phyloP scores from a whole-genome alignment of 2,797 vertebrate genomes.

The Phoeniculus purpureus region DNA sequence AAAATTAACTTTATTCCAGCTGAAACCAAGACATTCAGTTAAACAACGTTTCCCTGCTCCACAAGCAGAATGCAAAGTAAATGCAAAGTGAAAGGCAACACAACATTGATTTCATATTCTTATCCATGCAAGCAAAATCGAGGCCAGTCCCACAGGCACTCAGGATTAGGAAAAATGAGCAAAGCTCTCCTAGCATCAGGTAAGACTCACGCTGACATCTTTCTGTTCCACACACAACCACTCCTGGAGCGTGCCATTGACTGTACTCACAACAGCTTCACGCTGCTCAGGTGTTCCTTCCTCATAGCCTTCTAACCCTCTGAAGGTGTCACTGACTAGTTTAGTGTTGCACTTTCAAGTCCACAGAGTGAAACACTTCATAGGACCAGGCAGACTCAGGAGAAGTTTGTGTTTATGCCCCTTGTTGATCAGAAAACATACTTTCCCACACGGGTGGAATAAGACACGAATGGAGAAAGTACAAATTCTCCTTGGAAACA shows the following conservation, averaged over 20 bases:
- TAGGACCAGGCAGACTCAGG: accelerated
- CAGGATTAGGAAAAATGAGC: not conserved
- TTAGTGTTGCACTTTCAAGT: not conserved
- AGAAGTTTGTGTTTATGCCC: not conserved
- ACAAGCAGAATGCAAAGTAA: not conserved
- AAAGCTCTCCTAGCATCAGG: not conserved
- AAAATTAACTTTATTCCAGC: not conserved
- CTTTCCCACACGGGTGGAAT: not conserved
- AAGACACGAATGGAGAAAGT: not conserved
- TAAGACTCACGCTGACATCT: not conserved
- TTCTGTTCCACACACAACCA: accelerated
- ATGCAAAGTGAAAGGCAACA: not conserved
- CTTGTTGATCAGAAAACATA: not conserved
- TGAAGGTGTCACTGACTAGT: not conserved
- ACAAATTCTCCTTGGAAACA: not conserved
- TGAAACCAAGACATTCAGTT: not conserved
- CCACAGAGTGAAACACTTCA: not conserved
- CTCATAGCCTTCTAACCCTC: not conserved
- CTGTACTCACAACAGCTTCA: not conserved
- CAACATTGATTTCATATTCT: not conserved
- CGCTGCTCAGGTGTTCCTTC: not conserved
- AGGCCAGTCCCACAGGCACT: not conserved
- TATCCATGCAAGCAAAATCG: not conserved
- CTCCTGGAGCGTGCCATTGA: not conserved
- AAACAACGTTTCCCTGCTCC: not conserved